Base-by-base conservation (phyloP, 1,140 invertebrate species). In the Daktulosphaira vitifoliae region DNA sequence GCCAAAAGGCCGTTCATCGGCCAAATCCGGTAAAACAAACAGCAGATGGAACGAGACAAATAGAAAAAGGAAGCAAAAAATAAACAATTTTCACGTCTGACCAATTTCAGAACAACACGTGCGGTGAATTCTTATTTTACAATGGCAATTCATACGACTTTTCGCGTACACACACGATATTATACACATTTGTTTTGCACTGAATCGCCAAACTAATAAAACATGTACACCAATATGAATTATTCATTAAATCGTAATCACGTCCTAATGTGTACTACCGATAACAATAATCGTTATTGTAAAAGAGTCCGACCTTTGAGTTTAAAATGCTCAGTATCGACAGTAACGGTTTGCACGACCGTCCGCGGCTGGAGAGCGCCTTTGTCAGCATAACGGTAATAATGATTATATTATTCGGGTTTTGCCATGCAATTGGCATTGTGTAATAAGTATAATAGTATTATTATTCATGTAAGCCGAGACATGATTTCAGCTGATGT, bases 61-160 rank as follows among this genome's bases (percentile, higher is more conserved):
- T 44, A 62, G 23, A 29, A 46, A 48, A 23, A 62, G 23, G 42
- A 26, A 48, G 13, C 7, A 25, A 23, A 22, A 62, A 29, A 62
- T 46, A 59, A 62, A 62, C 56, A 62, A 44, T 62, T 62, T 62
- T 62, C 56, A 62, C 56, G 56, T 46, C 26, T 62, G 56, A 48
- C 25, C 56, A 59, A 59, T 44, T 59, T 59, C 53, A 2, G 29
- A 62, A 62, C n/a, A 62, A 48, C 56, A 48, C 56, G 56, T 62
- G 56, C 56, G 16, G 16, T 11, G 56, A 33, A 62, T 62, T 62
- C 29, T 20, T 44, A 59, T 44, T 16, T 5, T 25, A 1, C 16
- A 9, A 6, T 33, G 29, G 29, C n/a, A n/a, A n/a, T n/a, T n/a
- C n/a, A n/a, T n/a, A n/a, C n/a, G n/a, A n/a, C n/a, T n/a, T n/a